These are phyloP conservation scores for Propithecus deckenii DNA, from an alignment of 2,797 vertebrate species.

Conservation along the genomic window DNA sequence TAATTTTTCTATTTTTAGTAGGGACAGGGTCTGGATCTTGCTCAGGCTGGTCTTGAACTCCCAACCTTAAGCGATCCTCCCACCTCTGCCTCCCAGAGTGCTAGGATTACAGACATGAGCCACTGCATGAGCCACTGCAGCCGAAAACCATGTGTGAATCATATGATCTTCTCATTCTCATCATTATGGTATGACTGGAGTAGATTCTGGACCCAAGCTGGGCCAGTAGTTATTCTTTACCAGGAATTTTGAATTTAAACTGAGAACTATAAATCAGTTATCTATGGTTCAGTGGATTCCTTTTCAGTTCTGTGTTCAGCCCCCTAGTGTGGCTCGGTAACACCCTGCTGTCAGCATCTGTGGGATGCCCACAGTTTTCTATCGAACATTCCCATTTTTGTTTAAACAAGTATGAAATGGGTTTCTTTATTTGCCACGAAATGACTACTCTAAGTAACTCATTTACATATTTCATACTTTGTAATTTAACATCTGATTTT, in stretches of 20 bases:
- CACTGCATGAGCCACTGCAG: rapidly evolving
- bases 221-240: background rate
- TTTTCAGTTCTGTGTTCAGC: background rate
- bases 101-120: no score
- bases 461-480: background rate
- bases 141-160: background rate
- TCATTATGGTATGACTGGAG: background rate
- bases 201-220: background rate
- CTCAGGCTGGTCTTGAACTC: no score
- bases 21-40: no score
- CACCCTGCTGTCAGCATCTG: background rate
- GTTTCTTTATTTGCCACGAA: background rate
- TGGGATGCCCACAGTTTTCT: background rate
- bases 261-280: background rate
- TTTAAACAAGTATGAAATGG: background rate
- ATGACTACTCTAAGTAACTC: background rate
- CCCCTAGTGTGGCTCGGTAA: background rate
- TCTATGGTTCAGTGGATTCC: background rate
- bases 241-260: background rate
- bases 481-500: background rate
- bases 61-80: no score
- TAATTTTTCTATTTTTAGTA: no score
- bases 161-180: background rate
- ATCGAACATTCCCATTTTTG: background rate
- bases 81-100: no score